Evolutionary conservation across 2,888 invertebrate species (phyloP).

Genomic region (Julus scanicus): DNA sequence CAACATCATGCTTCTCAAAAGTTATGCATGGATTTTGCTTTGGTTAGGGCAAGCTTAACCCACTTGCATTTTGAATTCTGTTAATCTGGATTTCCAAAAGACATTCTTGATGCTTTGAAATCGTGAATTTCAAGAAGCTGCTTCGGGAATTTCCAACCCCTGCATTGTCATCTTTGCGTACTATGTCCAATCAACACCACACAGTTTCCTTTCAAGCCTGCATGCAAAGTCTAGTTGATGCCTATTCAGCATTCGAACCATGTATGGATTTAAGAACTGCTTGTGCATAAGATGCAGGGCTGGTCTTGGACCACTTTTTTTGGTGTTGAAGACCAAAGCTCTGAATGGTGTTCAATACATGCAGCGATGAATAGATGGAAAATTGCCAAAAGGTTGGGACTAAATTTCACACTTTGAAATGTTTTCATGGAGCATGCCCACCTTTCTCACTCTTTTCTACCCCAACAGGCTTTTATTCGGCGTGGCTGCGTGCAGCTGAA

Average conservation of each 20-base stretch:
- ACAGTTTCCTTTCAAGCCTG: constrained; percentile 8
- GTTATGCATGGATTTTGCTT: too few species aligned
- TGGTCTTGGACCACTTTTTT: constrained; percentile 6
- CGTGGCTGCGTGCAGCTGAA: neutral
- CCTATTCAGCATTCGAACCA: neutral
- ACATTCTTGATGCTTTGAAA: neutral
- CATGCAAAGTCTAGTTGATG: neutral
- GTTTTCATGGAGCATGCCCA: neutral
- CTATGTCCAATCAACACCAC: neutral
- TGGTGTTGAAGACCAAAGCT: neutral
- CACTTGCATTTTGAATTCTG: neutral
- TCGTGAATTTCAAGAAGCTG: neutral
- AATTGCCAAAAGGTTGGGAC: constrained; percentile 41
- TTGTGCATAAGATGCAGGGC: neutral
- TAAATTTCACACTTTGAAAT: constrained; percentile 31
- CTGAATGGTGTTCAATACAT: constrained; percentile 24
- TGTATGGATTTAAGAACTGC: neutral
- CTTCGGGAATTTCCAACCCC: neutral
- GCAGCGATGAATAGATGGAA: neutral
- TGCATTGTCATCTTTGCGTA: neutral
- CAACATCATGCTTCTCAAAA: too few species aligned
- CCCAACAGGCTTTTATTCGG: constrained; percentile 33
- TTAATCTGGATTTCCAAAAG: neutral
- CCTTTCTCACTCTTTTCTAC: constrained; percentile 31
- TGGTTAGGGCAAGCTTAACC: too few species aligned